A percentile compares a stretch with the other conserved stretches of the same genome.
Evolutionary conservation across 2,888 invertebrate genomes (phyloP).

Genomic region (Oxycera nigricornis): DNA sequence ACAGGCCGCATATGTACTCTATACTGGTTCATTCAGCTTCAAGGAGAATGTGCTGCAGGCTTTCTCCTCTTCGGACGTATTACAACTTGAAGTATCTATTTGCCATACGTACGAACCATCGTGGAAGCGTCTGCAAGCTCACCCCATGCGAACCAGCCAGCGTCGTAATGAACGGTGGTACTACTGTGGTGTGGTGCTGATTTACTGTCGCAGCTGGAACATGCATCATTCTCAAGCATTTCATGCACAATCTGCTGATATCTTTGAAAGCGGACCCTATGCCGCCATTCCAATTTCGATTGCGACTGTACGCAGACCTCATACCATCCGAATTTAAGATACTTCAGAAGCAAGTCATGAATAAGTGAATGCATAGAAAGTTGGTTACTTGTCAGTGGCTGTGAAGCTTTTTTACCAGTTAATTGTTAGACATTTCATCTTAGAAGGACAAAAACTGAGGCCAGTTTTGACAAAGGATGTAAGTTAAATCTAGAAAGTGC

Average conservation of each 20-base stretch:
- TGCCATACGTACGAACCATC: not conserved
- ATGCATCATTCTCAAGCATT: not conserved
- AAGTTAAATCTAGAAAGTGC: not conserved
- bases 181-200: conserved; percentile 19
- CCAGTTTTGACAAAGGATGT: not conserved
- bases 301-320: not conserved
- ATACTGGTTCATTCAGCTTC: conserved; percentile 26
- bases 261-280: conserved; percentile 32
- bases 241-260: conserved; percentile 24
- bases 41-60: conserved; percentile 13
- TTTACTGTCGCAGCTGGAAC: conserved; percentile 27
- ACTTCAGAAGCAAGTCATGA: conserved; percentile 36
- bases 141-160: not conserved
- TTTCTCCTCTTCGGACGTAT: conserved; percentile 19
- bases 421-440: no score
- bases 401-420: not conserved
- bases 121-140: not conserved
- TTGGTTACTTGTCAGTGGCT: not conserved
- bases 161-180: not conserved
- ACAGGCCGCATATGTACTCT: not conserved
- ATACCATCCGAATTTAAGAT: conserved; percentile 10
- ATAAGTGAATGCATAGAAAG: conserved; percentile 20
- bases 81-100: conserved; percentile 8
- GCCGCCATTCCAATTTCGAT: conserved; percentile 29
- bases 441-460: not conserved